Percentiles rank a stretch among this genome's conserved stretches.
Evolutionary conservation across 2,113 vertebrate genomes (phyloP).

Genomic region (Odocoileus hemionus): DNA sequence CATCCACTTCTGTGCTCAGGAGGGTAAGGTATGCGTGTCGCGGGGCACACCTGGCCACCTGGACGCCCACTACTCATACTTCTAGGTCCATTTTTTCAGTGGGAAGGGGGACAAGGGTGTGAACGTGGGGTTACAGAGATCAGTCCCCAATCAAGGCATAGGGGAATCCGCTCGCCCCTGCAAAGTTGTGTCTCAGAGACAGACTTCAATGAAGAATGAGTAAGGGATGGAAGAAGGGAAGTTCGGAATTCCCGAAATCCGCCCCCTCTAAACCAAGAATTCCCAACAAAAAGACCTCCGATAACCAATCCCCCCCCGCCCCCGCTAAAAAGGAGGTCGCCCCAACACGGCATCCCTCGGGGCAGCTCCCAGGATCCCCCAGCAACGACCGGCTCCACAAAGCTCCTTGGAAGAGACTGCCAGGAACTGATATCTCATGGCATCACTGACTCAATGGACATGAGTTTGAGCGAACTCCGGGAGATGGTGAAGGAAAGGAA

Average conservation of each 20-base stretch:
- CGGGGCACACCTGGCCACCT: not conserved
- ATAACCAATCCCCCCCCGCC: fast-evolving
- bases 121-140: not conserved
- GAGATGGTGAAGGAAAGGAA: not conserved
- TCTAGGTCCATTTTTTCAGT: not conserved
- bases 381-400: not conserved
- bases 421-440: not conserved
- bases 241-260: not conserved
- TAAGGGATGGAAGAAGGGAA: too few relatives aligned
- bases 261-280: not conserved
- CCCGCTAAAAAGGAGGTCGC: not conserved
- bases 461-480: not conserved
- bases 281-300: not conserved
- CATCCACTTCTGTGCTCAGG: not conserved
- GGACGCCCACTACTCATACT: not conserved
- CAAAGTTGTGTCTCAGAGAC: not conserved
- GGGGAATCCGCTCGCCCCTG: not conserved
- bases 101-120: not conserved
- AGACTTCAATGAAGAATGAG: not conserved
- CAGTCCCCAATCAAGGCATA: not conserved
- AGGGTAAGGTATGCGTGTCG: not conserved
- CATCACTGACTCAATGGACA: not conserved
- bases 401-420: not conserved
- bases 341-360: not conserved
- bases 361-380: not conserved